A percentile compares a stretch with the other conserved stretches of the same genome.
phyloP scores from a whole-genome alignment of 2,797 vertebrate genomes.

The Coregonus sp. region DNA sequence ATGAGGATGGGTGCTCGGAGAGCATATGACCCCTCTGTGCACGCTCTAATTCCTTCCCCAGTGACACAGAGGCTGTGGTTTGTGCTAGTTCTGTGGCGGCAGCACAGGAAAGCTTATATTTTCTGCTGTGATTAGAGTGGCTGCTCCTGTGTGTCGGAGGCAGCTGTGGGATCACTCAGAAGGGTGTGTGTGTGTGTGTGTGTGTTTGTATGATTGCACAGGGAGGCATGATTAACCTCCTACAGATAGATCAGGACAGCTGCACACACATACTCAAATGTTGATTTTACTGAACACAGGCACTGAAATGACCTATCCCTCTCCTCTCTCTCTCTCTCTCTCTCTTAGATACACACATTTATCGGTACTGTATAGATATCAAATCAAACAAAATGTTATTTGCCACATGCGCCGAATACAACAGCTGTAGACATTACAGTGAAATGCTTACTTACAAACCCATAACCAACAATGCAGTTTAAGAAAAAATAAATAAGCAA shows the following conservation, averaged over 20 bases:
- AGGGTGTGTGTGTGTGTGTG: slow-evolving; percentile 11
- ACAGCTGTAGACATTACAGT: too few relatives aligned
- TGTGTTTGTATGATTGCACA: slow-evolving; percentile 14
- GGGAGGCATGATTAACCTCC: slow-evolving; percentile 7
- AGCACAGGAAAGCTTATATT: slow-evolving; percentile 41
- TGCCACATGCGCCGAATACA: too few relatives aligned
- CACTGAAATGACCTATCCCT: too few relatives aligned
- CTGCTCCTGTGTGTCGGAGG: slow-evolving; percentile 43
- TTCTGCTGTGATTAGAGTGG: slow-evolving; percentile 51
- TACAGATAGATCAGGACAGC: neutral
- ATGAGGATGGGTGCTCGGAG: slow-evolving; percentile 41
- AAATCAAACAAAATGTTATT: too few relatives aligned
- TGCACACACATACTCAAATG: slow-evolving; percentile 11
- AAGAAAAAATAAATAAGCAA: too few relatives aligned
- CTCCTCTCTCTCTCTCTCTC: too few relatives aligned
- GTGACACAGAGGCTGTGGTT: slow-evolving; percentile 51
- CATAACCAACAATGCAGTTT: too few relatives aligned
- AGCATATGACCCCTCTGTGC: slow-evolving; percentile 34
- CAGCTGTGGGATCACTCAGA: slow-evolving; percentile 10
- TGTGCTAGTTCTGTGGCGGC: slow-evolving; percentile 44
- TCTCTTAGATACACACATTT: neutral
- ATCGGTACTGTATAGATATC: neutral
- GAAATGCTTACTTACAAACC: too few relatives aligned
- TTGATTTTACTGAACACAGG: neutral
- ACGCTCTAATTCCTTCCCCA: slow-evolving; percentile 49